These are phyloP conservation scores for Steinernema khuongi DNA, from an alignment of 1,140 invertebrate genomes.

Conservation along the genomic window DNA sequence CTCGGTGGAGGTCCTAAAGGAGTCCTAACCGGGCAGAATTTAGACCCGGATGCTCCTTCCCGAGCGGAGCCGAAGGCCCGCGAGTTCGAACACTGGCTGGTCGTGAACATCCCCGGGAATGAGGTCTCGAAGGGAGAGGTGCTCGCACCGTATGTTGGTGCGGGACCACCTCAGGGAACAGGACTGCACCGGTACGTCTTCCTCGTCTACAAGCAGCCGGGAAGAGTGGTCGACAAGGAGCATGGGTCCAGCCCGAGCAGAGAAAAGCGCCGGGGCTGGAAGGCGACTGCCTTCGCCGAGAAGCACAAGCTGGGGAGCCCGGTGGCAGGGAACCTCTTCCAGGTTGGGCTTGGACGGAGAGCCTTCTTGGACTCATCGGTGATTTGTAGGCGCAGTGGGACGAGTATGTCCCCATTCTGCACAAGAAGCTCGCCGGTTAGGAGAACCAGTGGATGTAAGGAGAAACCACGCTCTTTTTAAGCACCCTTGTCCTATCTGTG, in stretches of 20 bases:
- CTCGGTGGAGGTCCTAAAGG: too few species aligned
- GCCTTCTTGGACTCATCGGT: too few species aligned
- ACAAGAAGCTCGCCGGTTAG: slow-evolving; percentile 60
- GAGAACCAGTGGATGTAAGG: too few species aligned
- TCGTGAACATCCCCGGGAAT: neutral
- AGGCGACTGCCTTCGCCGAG: slow-evolving; percentile 72
- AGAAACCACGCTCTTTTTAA: too few species aligned
- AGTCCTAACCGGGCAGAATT: neutral
- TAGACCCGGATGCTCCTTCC: neutral
- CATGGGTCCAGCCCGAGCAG: too few species aligned
- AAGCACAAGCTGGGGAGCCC: slow-evolving; percentile 76
- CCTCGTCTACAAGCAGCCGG: neutral
- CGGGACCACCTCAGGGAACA: neutral
- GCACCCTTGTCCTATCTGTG: too few species aligned
- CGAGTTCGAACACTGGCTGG: neutral
- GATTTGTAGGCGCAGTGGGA: slow-evolving; percentile 78
- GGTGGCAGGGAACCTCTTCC: slow-evolving; percentile 80
- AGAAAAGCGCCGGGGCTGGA: too few species aligned
- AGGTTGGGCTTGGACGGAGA: too few species aligned
- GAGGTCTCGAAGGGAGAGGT: neutral
- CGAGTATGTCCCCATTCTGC: slow-evolving; percentile 74
- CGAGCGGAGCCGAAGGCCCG: too few species aligned
- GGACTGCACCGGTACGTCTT: neutral
- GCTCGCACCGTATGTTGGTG: neutral
- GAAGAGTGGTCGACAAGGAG: too few species aligned